Percentiles rank a stretch among this genome's conserved stretches.
Conservation (phyloP, 2,113 vertebrate species). For the Ochotona princeps region DNA sequence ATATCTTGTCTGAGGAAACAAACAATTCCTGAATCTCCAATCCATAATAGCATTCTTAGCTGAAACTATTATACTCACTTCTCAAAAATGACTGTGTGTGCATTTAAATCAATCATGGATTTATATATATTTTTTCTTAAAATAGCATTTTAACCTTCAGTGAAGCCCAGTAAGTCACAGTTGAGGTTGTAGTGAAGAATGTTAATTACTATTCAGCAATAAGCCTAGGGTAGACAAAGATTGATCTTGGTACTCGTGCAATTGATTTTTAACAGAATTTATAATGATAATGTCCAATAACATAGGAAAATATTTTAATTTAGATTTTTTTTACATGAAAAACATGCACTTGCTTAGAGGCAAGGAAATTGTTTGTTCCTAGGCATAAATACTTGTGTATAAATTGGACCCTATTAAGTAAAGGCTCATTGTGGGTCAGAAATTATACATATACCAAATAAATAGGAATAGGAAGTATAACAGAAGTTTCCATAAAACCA, state of each 20-base stretch:
- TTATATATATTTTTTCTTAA: slow-evolving; percentile 40
- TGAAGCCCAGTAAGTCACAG: slow-evolving; percentile 26
- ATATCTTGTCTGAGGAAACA: background rate
- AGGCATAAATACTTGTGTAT: background rate
- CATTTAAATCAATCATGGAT: background rate
- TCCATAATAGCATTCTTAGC: background rate
- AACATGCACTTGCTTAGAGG: slow-evolving; percentile 31
- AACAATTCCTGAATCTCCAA: background rate
- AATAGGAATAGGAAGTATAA: slow-evolving; percentile 8
- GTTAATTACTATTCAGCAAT: slow-evolving; percentile 71
- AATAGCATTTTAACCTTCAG: slow-evolving; percentile 59
- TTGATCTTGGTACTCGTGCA: slow-evolving; percentile 50
- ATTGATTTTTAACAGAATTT: slow-evolving; percentile 65
- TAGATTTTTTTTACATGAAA: slow-evolving; percentile 54
- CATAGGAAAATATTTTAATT: slow-evolving; percentile 48
- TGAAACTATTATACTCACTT: background rate
- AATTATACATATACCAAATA: background rate
- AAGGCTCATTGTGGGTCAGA: slow-evolving; percentile 28
- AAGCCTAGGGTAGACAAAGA: slow-evolving; percentile 43
- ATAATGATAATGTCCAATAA: slow-evolving; percentile 49
- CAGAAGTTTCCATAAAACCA: background rate
- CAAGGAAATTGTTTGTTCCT: slow-evolving; percentile 37
- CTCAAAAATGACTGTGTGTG: background rate
- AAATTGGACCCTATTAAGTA: background rate
- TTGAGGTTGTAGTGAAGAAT: slow-evolving; percentile 50